Base-by-base conservation (phyloP, 2,888 invertebrate species). In the Thymelicus lineola region DNA sequence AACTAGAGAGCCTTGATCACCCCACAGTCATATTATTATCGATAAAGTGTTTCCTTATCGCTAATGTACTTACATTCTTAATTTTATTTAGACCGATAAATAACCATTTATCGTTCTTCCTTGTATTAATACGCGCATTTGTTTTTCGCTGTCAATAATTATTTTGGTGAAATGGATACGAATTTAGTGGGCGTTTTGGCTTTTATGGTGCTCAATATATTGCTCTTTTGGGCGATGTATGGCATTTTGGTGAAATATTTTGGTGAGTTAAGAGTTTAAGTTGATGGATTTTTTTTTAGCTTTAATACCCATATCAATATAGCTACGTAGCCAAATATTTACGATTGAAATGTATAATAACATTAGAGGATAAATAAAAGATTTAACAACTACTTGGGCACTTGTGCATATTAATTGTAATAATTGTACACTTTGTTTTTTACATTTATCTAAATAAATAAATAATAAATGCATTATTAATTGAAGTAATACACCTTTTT, bases 171-270 rank as follows among this genome's bases (percentile, higher is more conserved):
- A 77, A 86, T 84, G 82, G 73, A 77, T 5, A 66, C 78, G 1
- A 82, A 83, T 63, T 64, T 89, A 14, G 73, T 74, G 0, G 79
- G 79, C 7, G 77, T 86, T 38, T 66, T 90, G 5, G 55, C 86
- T 28, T 89, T 90, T 75, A 81, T 91, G 82, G 62, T 77, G 0
- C 1, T 87, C 0, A 89, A 89, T 66, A 79, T 91, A 53, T 60
- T 82, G 0, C 61, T 90, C 1, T 88, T 91, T 73, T 88, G 84
- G 83, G 38, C 85, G 7, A 77, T 91, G 14, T 91, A 91, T 70
- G 83, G 78, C 1, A 66, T 87, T 2, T 73, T 90, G 7, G 80
- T 89, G 10, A 85, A 75, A 73, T 80, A 77, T 68, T 87, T 85
- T 45, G 91, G 91, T 91, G 69, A 90, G 91, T 86, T n/a, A 38